Percentiles rank a stretch among this genome's conserved stretches.
phyloP scores from a whole-genome alignment of 2,797 vertebrate species.

The Acestrorhynchus altus region DNA sequence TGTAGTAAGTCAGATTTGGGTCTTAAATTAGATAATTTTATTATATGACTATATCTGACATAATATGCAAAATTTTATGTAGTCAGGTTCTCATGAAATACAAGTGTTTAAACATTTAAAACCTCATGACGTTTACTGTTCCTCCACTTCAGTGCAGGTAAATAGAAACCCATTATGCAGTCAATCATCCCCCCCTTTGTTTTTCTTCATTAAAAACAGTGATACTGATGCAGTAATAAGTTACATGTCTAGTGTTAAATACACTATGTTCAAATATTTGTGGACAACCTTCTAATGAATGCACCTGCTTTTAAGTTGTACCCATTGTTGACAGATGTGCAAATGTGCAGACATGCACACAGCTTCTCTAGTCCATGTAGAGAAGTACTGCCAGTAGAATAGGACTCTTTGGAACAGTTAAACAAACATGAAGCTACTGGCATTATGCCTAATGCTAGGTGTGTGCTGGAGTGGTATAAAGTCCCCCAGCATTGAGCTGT shows the following conservation, averaged over 20 bases:
- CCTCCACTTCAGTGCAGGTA: neutral
- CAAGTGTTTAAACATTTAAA: neutral
- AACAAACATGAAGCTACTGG: too few species aligned
- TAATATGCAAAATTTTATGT: neutral
- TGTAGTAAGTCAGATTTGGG: neutral
- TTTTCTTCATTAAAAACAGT: neutral
- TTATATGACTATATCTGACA: neutral
- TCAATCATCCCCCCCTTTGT: neutral
- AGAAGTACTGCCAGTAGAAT: too few species aligned
- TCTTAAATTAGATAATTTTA: neutral
- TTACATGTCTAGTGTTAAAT: neutral
- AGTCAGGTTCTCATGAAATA: neutral
- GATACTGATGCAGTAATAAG: neutral
- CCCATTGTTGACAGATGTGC: too few species aligned
- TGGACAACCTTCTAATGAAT: too few species aligned
- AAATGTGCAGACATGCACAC: too few species aligned
- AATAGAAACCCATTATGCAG: neutral
- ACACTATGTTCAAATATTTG: too few species aligned
- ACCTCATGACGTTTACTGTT: neutral
- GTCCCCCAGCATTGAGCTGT: too few species aligned
- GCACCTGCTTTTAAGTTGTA: too few species aligned
- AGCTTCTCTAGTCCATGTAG: too few species aligned
- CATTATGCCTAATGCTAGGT: too few species aligned
- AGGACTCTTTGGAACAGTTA: too few species aligned
- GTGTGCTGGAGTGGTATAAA: too few species aligned